Evolutionary conservation across 2,888 invertebrate genomes (phyloP).

Genomic region (Trichogramma dendrolimi): DNA sequence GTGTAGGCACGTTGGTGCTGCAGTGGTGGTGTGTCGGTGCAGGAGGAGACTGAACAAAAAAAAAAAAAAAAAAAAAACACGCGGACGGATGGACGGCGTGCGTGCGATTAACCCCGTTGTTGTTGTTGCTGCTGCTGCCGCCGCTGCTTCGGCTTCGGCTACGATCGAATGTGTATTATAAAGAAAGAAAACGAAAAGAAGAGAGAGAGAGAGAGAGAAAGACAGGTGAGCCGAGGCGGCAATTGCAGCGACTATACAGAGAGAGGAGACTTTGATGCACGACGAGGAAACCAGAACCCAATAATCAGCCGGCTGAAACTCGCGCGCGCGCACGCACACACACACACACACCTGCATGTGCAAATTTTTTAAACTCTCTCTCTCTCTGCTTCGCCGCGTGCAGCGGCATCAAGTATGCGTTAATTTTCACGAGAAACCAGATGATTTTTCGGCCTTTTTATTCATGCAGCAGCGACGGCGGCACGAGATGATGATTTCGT

Average conservation of each 20-base stretch:
- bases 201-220: constrained; percentile 15
- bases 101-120: constrained; percentile 26
- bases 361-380: background rate
- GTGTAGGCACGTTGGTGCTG: too few species aligned
- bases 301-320: constrained; percentile 22
- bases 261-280: constrained; percentile 5
- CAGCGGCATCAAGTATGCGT: too few species aligned
- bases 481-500: too few species aligned
- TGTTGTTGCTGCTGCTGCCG: background rate
- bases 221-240: background rate
- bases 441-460: too few species aligned
- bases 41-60: too few species aligned
- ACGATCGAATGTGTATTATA: background rate
- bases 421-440: too few species aligned
- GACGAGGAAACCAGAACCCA: constrained; percentile 21
- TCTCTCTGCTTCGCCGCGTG: too few species aligned
- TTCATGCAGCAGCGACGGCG: too few species aligned
- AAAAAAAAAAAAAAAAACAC: too few species aligned
- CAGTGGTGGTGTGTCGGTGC: too few species aligned
- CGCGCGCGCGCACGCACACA: constrained; percentile 11
- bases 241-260: constrained; percentile 3
- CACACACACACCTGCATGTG: background rate
- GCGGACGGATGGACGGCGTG: background rate
- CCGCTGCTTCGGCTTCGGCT: background rate
- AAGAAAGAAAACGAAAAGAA: background rate